Evolutionary conservation across 2,888 invertebrate species (phyloP).

Genomic region (Phytoseiulus persimilis): DNA sequence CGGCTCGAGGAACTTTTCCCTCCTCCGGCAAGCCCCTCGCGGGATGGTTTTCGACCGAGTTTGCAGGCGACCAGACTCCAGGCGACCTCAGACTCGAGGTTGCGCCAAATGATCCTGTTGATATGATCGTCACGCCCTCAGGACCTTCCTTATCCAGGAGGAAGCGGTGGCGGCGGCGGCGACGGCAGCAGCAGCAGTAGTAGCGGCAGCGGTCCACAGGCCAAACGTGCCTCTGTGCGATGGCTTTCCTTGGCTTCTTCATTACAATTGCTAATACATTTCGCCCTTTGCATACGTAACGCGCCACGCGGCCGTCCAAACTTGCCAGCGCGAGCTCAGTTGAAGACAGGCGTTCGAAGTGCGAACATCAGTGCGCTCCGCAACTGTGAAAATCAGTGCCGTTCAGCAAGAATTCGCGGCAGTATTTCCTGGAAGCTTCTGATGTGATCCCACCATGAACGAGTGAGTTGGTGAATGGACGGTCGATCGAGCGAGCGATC

Average conservation of each 20-base stretch:
- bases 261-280: constrained; percentile 44
- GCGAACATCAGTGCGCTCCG: background rate
- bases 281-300: constrained; percentile 34
- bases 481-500: too few species aligned
- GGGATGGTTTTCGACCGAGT: too few species aligned
- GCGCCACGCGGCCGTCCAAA: constrained; percentile 9
- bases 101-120: background rate
- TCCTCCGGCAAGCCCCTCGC: too few species aligned
- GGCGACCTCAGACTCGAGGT: background rate
- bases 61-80: background rate
- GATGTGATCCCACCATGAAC: too few species aligned
- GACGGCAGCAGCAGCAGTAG: background rate
- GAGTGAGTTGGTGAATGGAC: too few species aligned
- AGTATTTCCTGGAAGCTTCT: background rate
- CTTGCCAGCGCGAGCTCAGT: background rate
- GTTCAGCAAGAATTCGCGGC: background rate
- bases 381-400: background rate
- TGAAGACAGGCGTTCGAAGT: constrained; percentile 5
- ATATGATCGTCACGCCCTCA: background rate
- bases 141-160: background rate
- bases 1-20: background rate
- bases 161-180: background rate
- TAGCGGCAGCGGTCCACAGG: background rate
- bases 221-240: constrained; percentile 5
- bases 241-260: constrained; percentile 39